Base-by-base conservation (phyloP, 1,140 invertebrate genomes). In the Calephelis nemesis region DNA sequence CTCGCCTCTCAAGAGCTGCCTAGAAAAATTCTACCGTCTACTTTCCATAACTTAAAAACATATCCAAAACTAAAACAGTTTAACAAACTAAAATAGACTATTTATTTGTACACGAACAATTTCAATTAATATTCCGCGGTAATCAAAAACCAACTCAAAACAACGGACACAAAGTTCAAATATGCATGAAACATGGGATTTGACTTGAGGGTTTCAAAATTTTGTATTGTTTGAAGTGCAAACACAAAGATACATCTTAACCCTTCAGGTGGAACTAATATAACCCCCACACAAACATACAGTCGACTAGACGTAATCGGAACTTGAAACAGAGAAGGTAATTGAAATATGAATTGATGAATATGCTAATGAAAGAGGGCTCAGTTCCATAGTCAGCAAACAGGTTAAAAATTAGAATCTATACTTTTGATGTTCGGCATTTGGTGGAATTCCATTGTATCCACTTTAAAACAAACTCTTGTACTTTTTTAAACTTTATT, bases 191-290 rank as follows among this genome's bases (percentile, higher is more conserved):
- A 39, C 11, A 54, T 54, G 52, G 19, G 19, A 30, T 54, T 30
- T 15, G 52, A 54, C 52, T 54, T 54, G 52, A 30, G 52, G 19
- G 52, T 58, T 58, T 58, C 52, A 58, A 58, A 58, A 83, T 81
- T 69, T 58, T 66, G 65, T 78, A 85, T 83, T 86, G 84, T 86
- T 83, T 86, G 82, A 79, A 81, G 73, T 70, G 81, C 80, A 86
- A 86, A 87, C 84, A 87, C 75, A 73, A 68, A 48, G 75, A 71
- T 75, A 74, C 74, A 74, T 75, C 74, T 82, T 77, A 76, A 74
- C 80, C 81, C 83, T 82, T 79, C 84, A 87, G 84, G 84, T 87
- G 83, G 78, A 84, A 83, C 79, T 86, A 84, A 84, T 84, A 84
- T 80, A 79, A 77, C 80, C 69, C 74, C 67, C 73, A 64, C 70